Evolutionary conservation across 2,113 vertebrate genomes (phyloP), one percentile per base, ranked within the genome.

Genomic region (Daphoenositta chrysoptera): DNA sequence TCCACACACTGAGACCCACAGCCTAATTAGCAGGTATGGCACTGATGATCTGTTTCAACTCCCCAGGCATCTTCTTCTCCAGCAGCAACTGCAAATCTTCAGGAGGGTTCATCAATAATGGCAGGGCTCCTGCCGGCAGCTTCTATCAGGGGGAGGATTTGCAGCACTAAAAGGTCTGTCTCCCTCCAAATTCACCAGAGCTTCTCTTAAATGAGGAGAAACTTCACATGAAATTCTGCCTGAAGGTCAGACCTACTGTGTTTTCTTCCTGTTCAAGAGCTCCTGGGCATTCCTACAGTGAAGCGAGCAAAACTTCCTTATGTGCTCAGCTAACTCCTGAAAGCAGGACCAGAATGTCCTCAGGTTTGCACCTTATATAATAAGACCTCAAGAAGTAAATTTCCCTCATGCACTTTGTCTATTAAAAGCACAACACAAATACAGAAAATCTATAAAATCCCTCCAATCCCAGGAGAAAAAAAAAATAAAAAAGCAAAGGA

Each of bases 161-260:
- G 64, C 60, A 64, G 60, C 56, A 71, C 44, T 71, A 64, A 90
- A 92, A 96, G 83, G 33, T 91, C 60, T 91, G 19, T 33, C 69
- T 91, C 44, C 37, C 28, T 78, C 35, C 72, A 83, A 81, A 81
- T 51, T 48, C 56, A 77, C 13, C 51, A 64, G 15, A 86, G 51
- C 17, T 77, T 75, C 60, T 63, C 44, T 78, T 40, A 89, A 68
- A 89, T 37, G 35, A 95, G 63, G 23, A 78, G 80, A 70, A 92
- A 66, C 58, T 83, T 94, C 68, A 89, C 44, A 53, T 30, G 53
- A 82, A 91, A 84, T 71, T 82, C 68, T 61, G 21, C 65, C 77
- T 84, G 65, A 95, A 97, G 90, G 91, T 91, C 89, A 94, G n/a
- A 64, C 83, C 72, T 86, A 42, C 75, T 73, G 70, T 24, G 56